Evolutionary conservation across 2,113 vertebrate genomes (phyloP).

Genomic region (Falco punctatus): DNA sequence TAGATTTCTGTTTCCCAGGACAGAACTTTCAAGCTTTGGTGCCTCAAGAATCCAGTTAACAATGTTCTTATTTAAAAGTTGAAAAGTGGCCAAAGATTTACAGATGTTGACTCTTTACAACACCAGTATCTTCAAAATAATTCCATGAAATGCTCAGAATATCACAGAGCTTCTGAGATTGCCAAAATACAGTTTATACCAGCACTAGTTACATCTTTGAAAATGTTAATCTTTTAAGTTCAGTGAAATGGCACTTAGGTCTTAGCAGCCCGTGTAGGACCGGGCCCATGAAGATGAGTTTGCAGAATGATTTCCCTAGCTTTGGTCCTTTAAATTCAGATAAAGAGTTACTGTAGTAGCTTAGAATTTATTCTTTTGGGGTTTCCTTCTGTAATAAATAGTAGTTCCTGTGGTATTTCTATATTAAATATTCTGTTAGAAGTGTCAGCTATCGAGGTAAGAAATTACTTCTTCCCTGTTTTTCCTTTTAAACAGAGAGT

Average conservation of each 20-base stretch:
- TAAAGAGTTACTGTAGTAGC: not conserved
- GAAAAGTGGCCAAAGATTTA: not conserved
- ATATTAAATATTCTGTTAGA: not conserved
- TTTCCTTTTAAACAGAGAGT: not conserved
- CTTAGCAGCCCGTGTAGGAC: rapidly evolving
- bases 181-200: not conserved
- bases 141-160: not conserved
- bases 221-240: not conserved
- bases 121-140: not conserved
- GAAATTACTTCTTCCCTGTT: not conserved
- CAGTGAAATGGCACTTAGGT: not conserved
- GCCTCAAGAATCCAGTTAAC: not conserved
- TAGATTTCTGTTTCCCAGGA: not conserved
- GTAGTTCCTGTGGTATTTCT: not conserved
- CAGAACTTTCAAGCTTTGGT: not conserved
- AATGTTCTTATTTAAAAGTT: not conserved
- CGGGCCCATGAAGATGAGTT: not conserved
- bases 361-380: not conserved
- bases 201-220: not conserved
- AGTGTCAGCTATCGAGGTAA: not conserved
- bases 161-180: not conserved
- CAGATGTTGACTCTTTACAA: not conserved
- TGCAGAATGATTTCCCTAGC: not conserved
- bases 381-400: not conserved
- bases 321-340: not conserved